Evolutionary conservation across 1,140 invertebrate genomes (phyloP), one percentile per base, ranked within the genome.

Genomic region (Rhagoletis pomonella): DNA sequence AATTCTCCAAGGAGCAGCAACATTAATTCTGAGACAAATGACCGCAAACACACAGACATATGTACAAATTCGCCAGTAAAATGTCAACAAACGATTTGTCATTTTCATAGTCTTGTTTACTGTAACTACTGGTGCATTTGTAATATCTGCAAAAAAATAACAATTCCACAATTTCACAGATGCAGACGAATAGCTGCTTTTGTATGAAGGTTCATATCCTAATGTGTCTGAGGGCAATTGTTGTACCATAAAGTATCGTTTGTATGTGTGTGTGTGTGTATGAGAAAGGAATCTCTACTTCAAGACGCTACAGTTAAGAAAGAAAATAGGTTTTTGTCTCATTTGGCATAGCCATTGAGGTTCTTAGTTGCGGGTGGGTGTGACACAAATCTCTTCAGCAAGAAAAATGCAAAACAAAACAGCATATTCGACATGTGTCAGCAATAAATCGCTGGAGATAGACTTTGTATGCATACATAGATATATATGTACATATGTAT

Each of bases 51-150:
- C 50, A 85, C 59, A 86, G 6, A 85, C 60, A 39, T 42, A 3
- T 85, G 84, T 42, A 39, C 58, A 42, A 85, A 60, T 85, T 60
- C 29, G 58, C 85, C 58, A 86, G 85, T 10, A 85, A 85, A 60
- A 85, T 85, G 84, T 85, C 84, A 85, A 85, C 84, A 85, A 85
- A 85, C 59, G 59, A 85, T 60, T 85, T 85, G 59, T 85, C 84
- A 85, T 85, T 85, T 62, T 85, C 84, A 85, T 60, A 60, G 58
- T 14, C 58, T 62, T 85, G 55, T 85, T 85, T 85, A 85, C 58
- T 62, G 58, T 85, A 29, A 62, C 62, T 85, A 85, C 58, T 62
- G 58, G 29, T 29, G 84, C 84, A 85, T 60, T 85, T 59, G 59
- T 85, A 60, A 55, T 85, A 85, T 60, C 84, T 62, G 59, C 84